Base-by-base conservation (phyloP, 2,797 vertebrate species). In the Hephaestus fuliginosus region DNA sequence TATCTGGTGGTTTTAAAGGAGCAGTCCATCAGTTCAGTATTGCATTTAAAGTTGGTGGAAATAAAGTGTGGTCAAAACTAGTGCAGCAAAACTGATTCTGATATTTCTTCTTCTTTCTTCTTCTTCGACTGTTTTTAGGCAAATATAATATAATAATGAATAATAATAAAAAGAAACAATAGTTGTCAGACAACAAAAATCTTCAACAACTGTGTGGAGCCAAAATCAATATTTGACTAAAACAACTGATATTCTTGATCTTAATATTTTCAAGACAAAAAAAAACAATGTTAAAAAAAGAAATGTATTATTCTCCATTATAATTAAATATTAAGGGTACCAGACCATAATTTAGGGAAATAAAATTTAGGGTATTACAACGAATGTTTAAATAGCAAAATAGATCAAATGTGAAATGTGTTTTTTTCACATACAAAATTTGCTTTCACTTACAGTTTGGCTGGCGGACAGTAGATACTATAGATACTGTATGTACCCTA, bases 1-100 rank as follows among this genome's bases (percentile, higher is more conserved):
- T 58, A 52, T 36, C 13, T 36, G 51, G 55, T 81, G 67, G 49
- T 51, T 69, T 51, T 51, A 56, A 66, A 60, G 41, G 28, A 44
- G 11, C 10, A 51, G 18, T 28, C n/a, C 22, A 73, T 44, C 8
- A n/a, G 11, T 15, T 48, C 8, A 48, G 41, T 22, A 12, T n/a
- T 57, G n/a, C 8, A 44, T 11, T 33, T 63, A 6, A 56, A 49
- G 44, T 49, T 48, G 11, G 17, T 57, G 43, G 30, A 41, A 25
- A 62, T 12, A 22, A 44, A 8, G 39, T 17, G 13, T 30, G 6
- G 17, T 63, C 1, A 15, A 46, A 72, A 61, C 25, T 18, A 7
- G 39, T 18, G 30, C 10, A 44, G n/a, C 57, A 51, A 36, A 36
- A 39, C 36, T 39, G 36, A 39, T 39, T 39, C 36, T 39, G 36